phyloP scores from a whole-genome alignment of 1,140 invertebrate species.

The Ceratosolen solmsi region DNA sequence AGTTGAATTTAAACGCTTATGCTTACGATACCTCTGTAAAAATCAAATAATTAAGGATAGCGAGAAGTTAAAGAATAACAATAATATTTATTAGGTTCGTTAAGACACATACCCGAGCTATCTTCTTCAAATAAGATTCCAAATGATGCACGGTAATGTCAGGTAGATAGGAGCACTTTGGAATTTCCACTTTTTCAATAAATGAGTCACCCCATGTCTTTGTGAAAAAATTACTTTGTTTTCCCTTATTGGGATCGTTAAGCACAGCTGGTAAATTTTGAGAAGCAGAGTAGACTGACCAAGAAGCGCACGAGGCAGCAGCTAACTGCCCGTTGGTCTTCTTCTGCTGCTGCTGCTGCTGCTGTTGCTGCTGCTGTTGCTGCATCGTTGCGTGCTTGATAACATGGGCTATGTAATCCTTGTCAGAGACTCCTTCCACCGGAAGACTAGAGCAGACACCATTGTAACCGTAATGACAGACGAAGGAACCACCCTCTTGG shows the following conservation, averaged over 20 bases:
- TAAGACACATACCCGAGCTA: constrained; percentile 68
- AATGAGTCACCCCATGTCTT: constrained; percentile 98
- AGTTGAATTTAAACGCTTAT: constrained; percentile 68
- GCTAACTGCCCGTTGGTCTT: constrained; percentile 66
- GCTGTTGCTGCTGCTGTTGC: constrained; percentile 68
- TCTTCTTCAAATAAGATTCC: constrained; percentile 88
- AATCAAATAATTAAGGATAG: constrained; percentile 57
- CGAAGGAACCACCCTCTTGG: constrained; percentile 89
- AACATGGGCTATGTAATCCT: constrained; percentile 91
- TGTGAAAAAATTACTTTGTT: constrained; percentile 94
- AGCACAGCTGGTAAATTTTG: constrained; percentile 97
- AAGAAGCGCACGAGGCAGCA: constrained; percentile 69
- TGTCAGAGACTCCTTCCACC: constrained; percentile 89
- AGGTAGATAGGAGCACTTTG: constrained; percentile 86
- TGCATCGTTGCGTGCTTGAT: constrained; percentile 84
- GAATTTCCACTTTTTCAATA: constrained; percentile 85
- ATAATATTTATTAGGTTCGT: background rate
- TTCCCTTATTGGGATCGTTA: constrained; percentile 94
- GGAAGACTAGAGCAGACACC: constrained; percentile 89
- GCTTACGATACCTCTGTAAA: constrained; percentile 73
- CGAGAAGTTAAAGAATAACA: background rate
- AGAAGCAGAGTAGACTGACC: constrained; percentile 86
- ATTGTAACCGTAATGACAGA: constrained; percentile 92
- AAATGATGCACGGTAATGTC: constrained; percentile 90
- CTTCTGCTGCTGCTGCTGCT: constrained; percentile 69